Percentiles rank a stretch among this genome's conserved stretches.
These are phyloP conservation scores for Zhengitettix transpicula DNA, from an alignment of 2,888 invertebrate genomes.

Conservation along the genomic window DNA sequence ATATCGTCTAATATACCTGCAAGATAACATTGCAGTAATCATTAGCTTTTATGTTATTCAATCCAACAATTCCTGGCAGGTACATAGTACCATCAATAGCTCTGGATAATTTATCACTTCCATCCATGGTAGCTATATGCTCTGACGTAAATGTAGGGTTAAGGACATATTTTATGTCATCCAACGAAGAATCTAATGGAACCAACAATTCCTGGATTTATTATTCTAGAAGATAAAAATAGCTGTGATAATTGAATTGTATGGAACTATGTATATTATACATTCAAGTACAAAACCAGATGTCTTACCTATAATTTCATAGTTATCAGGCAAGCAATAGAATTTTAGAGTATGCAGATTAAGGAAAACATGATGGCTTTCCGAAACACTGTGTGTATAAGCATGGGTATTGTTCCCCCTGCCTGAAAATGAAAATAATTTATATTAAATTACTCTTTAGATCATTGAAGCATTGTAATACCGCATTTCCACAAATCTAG, in stretches of 20 bases:
- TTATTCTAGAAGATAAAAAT: neutral
- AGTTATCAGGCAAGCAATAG: slow-evolving; percentile 98
- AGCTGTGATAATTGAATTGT: too few relatives aligned
- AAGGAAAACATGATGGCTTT: slow-evolving; percentile 93
- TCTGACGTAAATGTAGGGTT: slow-evolving; percentile 85
- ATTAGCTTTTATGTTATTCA: slow-evolving; percentile 99
- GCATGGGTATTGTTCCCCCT: slow-evolving; percentile 96
- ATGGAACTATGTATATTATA: neutral
- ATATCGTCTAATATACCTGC: slow-evolving; percentile 39
- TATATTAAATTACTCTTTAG: neutral
- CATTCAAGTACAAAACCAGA: neutral
- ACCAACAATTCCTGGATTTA: neutral
- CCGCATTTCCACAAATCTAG: neutral
- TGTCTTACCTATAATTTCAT: slow-evolving; percentile 82
- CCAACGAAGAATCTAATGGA: slow-evolving; percentile 71
- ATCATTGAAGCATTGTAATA: neutral
- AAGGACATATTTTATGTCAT: slow-evolving; percentile 95
- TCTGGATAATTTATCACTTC: slow-evolving; percentile 67
- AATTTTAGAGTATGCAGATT: slow-evolving; percentile 94
- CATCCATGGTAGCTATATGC: slow-evolving; percentile 70
- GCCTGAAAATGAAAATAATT: slow-evolving; percentile 40
- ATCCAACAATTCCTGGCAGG: slow-evolving; percentile 84
- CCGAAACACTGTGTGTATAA: slow-evolving; percentile 96
- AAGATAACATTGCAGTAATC: slow-evolving; percentile 99
- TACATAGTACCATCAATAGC: slow-evolving; percentile 95